Evolutionary conservation across 2,888 invertebrate species (phyloP).

Genomic region (Xanthia togata): DNA sequence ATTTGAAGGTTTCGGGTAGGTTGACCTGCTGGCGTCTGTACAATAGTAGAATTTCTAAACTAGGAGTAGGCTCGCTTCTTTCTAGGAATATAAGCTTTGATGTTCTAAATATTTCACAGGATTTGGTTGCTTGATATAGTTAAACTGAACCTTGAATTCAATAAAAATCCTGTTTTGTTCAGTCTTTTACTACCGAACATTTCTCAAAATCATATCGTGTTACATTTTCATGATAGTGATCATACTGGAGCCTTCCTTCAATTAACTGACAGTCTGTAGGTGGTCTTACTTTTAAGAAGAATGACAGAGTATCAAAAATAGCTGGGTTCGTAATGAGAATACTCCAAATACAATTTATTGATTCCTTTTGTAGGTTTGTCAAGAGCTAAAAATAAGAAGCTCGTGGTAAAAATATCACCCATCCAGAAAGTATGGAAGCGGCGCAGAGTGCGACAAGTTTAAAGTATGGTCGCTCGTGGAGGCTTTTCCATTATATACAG

Average conservation of each 20-base stretch:
- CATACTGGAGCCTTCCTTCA: not conserved
- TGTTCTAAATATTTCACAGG: not conserved
- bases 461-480: constrained; percentile 1
- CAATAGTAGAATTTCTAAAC: not conserved
- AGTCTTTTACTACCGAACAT: not conserved
- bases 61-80: not conserved
- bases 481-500: constrained; percentile 14
- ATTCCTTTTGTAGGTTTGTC: not conserved
- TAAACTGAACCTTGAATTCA: not conserved
- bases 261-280: not conserved
- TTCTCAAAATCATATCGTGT: not conserved
- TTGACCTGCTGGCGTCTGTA: too few relatives aligned
- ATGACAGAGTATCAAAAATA: not conserved
- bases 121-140: not conserved
- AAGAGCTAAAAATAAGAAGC: not conserved
- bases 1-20: too few relatives aligned
- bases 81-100: not conserved
- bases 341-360: not conserved
- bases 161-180: not conserved
- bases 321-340: not conserved
- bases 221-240: not conserved
- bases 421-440: not conserved
- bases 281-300: not conserved
- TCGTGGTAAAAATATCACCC: not conserved
- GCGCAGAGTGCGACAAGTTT: not conserved